Base-by-base conservation (phyloP, 2,113 vertebrate genomes). In the Cyanistes caeruleus region DNA sequence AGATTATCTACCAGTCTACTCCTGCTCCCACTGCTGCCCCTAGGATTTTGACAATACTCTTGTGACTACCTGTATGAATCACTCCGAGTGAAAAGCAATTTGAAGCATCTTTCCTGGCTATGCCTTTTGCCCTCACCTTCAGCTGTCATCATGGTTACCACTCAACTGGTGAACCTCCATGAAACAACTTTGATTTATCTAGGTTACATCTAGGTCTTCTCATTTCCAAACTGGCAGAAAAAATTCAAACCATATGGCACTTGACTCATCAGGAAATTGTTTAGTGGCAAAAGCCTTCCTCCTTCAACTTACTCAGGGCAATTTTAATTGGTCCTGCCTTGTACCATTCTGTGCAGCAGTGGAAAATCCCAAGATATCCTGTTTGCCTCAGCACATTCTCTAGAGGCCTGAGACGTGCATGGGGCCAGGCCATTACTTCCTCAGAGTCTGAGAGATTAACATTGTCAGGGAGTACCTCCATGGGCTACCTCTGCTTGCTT, bases 331-430 rank as follows among this genome's bases (percentile, higher is more conserved):
- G 20, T n/a, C 20, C 30, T 81, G 73, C 10, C 33, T 72, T 2
- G 0, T 62, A 55, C 43, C 27, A 76, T 41, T 46, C 58, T 62
- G 25, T 28, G 31, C 63, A 69, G 59, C 41, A 79, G 24, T 7
- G 11, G 85, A 63, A 76, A 87, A 65, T 77, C n/a, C 59, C 17
- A 2, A 62, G 37, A 21, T 8, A 11, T 65, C 25, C 30, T 64
- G 4, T 79, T 85, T 69, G 20, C 67, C 46, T 90, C 70, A 93
- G 31, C 13, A 41, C 41, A 51, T 80, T 70, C 23, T 35, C 19
- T 46, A 65, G 62, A 58, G 25, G 15, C 5, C 8, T 1, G 5
- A 46, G 17, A n/a, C 0, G 1, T 3, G 55, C 1, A 0, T 2
- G 3, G n/a, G 24, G 18, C 31, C 48, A 48, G 30, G 49, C 24